Evolutionary conservation across 2,797 vertebrate species (phyloP).

Genomic region (Cirrhinus molitorella): DNA sequence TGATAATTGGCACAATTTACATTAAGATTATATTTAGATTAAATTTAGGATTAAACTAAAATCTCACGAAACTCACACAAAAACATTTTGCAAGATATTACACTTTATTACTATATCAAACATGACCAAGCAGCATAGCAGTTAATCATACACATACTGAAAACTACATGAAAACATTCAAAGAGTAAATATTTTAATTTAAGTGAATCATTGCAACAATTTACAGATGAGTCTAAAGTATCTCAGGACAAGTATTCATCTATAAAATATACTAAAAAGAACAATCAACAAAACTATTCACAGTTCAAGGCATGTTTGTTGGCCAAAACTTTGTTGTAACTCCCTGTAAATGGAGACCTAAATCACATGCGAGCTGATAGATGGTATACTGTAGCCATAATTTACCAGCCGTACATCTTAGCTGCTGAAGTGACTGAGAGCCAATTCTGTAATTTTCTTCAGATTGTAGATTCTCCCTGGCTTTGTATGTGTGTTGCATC

Average conservation of each 20-base stretch:
- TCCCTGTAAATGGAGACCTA: not conserved
- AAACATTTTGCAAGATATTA: not conserved
- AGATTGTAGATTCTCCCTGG: conserved; percentile 46
- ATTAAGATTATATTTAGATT: not conserved
- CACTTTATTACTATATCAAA: conserved; percentile 14
- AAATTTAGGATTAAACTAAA: not conserved
- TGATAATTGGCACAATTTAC: not conserved
- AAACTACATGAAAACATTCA: not conserved
- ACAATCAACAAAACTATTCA: conserved; percentile 11
- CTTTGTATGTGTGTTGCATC: not conserved
- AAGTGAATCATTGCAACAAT: not conserved
- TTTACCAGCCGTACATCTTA: not conserved
- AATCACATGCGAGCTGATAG: conserved; percentile 3
- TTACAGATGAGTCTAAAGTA: not conserved
- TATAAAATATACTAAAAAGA: not conserved
- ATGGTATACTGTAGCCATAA: conserved; percentile 6
- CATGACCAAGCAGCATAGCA: not conserved
- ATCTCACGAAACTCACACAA: not conserved
- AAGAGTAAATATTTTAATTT: not conserved
- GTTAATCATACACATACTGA: not conserved
- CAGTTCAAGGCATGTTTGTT: not conserved
- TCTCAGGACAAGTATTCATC: not conserved
- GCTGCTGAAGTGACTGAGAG: conserved; percentile 1
- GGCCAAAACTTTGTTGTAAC: not conserved
- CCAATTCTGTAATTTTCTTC: conserved; percentile 7